phyloP scores from a whole-genome alignment of 2,797 vertebrate species.

The Phalanger gymnotis region DNA sequence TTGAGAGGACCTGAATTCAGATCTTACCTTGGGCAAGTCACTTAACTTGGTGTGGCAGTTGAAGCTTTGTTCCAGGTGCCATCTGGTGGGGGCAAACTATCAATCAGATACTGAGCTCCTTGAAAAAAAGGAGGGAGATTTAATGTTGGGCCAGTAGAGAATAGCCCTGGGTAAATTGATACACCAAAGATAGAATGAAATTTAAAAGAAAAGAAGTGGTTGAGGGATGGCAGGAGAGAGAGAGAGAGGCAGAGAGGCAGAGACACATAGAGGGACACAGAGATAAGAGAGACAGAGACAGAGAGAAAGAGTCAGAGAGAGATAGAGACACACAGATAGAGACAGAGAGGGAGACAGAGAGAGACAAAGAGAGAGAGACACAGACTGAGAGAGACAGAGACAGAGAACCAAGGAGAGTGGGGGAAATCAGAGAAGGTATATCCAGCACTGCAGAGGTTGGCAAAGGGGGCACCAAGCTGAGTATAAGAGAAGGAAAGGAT shows the following conservation, averaged over 20 bases:
- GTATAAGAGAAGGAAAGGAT: background rate
- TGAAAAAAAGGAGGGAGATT: background rate
- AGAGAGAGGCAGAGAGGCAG: background rate
- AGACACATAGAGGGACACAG: no score
- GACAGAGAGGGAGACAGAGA: no score
- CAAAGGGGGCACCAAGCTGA: background rate
- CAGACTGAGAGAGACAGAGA: background rate
- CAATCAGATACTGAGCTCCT: background rate
- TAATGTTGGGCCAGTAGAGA: background rate
- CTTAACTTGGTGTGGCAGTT: background rate
- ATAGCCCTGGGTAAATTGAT: background rate
- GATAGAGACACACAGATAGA: no score
- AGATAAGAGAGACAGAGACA: no score
- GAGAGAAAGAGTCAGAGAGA: no score
- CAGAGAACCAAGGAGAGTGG: background rate
- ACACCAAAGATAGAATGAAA: background rate
- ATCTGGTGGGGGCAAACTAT: background rate
- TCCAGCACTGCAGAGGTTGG: background rate
- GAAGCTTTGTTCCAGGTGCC: background rate
- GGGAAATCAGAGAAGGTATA: background rate
- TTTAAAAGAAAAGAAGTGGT: background rate
- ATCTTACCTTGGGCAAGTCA: background rate
- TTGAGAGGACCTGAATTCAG: no score
- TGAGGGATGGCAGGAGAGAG: background rate
- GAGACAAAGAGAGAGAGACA: no score